Base-by-base conservation (phyloP, 1,140 invertebrate species). In the Gonioctena quinquepunctata region DNA sequence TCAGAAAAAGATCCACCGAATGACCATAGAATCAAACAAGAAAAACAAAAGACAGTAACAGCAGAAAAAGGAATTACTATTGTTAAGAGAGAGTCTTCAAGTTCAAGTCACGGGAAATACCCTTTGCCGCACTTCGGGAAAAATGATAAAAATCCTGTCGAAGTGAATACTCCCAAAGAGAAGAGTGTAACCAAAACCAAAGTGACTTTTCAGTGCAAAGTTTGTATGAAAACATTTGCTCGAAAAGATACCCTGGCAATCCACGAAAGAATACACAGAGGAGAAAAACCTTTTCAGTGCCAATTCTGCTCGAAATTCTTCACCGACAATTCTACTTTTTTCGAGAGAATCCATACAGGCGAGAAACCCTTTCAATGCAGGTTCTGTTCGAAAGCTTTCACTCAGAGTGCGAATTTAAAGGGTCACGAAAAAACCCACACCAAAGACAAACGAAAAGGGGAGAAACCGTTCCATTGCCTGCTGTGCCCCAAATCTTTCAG, bases 151-250 rank as follows among this genome's bases (percentile, higher is more conserved):
- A n/a, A n/a, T n/a, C n/a, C n/a, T n/a, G n/a, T n/a, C n/a, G n/a
- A n/a, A n/a, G n/a, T n/a, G n/a, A n/a, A n/a, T n/a, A n/a, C n/a
- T n/a, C n/a, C n/a, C n/a, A n/a, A n/a, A n/a, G n/a, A n/a, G n/a
- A n/a, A n/a, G n/a, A n/a, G n/a, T n/a, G n/a, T n/a, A n/a, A n/a
- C n/a, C n/a, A n/a, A n/a, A n/a, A n/a, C n/a, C n/a, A n/a, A n/a
- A n/a, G n/a, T n/a, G n/a, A n/a, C n/a, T n/a, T n/a, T n/a, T n/a
- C n/a, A 56, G 0, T 91, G 90, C 81, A 87, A 89, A 72, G 88
- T 92, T 23, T 94, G 93, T 81, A 88, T 88, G 18, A 56, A 56
- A 19, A 13, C 18, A 11, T 56, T 56, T 21, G 11, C 5, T 7
- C 11, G 6, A 23, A 19, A 7, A 18, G 22, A 8, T 56, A 19